Evolutionary conservation across 2,113 vertebrate species (phyloP).

Genomic region (Gymnarchus niloticus): DNA sequence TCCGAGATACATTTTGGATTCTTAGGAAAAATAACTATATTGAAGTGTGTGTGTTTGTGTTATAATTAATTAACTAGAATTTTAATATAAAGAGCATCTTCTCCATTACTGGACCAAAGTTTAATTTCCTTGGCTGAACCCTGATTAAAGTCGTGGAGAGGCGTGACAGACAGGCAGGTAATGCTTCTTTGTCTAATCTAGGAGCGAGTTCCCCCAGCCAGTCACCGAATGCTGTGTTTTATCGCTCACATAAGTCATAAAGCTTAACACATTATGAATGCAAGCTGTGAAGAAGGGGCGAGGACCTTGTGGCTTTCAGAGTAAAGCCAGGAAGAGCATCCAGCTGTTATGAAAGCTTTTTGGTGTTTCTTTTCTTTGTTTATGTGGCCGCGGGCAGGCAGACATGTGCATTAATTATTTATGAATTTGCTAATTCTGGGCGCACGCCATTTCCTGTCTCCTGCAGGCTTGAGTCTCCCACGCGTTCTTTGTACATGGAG

Average conservation of each 20-base stretch:
- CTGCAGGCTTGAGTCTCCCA: slow-evolving; percentile 89
- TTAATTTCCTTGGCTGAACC: slow-evolving; percentile 11
- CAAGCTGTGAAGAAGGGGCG: neutral
- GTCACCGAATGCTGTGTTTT: neutral
- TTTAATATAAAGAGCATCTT: slow-evolving; percentile 5
- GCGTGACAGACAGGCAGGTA: neutral
- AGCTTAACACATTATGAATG: neutral
- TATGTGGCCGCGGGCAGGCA: neutral
- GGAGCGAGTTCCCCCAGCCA: neutral
- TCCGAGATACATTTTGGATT: too few relatives aligned
- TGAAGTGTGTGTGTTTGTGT: too few relatives aligned
- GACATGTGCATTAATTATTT: slow-evolving; percentile 9
- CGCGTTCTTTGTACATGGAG: slow-evolving; percentile 88
- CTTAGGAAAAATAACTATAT: too few relatives aligned
- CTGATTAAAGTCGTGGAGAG: neutral
- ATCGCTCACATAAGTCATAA: neutral
- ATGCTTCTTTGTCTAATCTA: neutral
- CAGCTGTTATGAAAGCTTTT: neutral
- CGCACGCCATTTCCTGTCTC: slow-evolving; percentile 20
- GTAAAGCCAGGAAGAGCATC: neutral
- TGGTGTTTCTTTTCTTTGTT: neutral
- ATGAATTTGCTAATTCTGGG: neutral
- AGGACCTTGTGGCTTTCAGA: neutral
- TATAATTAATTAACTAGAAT: neutral
- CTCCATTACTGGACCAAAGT: slow-evolving; percentile 17